phyloP scores from a whole-genome alignment of 1,140 invertebrate genomes.

The Maconellicoccus hirsutus region DNA sequence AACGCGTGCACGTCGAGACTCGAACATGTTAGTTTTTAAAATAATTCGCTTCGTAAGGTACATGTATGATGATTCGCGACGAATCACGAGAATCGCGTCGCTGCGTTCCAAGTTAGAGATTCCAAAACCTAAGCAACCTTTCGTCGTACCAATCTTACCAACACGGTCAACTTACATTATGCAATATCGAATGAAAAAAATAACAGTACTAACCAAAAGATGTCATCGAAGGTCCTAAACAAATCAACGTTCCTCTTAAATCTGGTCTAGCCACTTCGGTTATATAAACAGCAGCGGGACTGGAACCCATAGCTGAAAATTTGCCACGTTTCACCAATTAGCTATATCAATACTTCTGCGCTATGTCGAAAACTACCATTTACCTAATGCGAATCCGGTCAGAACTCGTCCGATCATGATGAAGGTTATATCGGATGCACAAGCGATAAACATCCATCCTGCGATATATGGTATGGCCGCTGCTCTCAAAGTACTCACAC shows the following conservation, averaged over 20 bases:
- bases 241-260: constrained; percentile 43
- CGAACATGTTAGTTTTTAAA: too few relatives aligned
- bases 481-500: constrained; percentile 47
- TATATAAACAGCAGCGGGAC: constrained; percentile 48
- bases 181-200: background rate
- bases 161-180: too few relatives aligned
- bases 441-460: constrained; percentile 50
- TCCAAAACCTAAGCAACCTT: too few relatives aligned
- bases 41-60: too few relatives aligned
- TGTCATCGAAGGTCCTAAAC: constrained; percentile 41
- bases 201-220: constrained; percentile 37
- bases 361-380: too few relatives aligned
- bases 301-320: constrained; percentile 39
- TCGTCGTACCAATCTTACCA: too few relatives aligned
- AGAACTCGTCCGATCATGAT: constrained; percentile 50
- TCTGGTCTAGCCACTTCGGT: constrained; percentile 47
- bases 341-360: too few relatives aligned
- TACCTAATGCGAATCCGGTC: constrained; percentile 44
- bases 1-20: too few relatives aligned
- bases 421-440: constrained; percentile 37
- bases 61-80: too few relatives aligned
- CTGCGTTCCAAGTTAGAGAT: too few relatives aligned
- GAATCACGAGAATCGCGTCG: too few relatives aligned
- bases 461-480: constrained; percentile 45
- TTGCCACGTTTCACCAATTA: too few relatives aligned